Conservation (phyloP, 2,113 vertebrate species). For the Notechis scutatus region DNA sequence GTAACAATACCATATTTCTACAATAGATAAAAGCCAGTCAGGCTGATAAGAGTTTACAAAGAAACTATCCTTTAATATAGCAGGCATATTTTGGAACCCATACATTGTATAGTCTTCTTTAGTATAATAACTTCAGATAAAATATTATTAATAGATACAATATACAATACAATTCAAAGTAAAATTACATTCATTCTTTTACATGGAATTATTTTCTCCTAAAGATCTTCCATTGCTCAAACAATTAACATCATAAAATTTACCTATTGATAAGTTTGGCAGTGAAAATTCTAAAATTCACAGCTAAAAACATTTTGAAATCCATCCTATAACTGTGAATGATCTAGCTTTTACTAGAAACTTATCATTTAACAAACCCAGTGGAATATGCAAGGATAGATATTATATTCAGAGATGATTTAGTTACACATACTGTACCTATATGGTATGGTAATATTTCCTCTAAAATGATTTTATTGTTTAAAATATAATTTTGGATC, state of each 20-base stretch:
- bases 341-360: not conserved
- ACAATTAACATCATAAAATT: not conserved
- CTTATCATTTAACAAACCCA: not conserved
- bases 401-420: not conserved
- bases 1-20: not conserved
- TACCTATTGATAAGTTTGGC: not conserved
- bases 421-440: not conserved
- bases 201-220: not conserved
- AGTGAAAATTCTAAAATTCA: not conserved
- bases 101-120: not conserved
- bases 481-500: not conserved
- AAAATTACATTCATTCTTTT: not conserved
- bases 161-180: not conserved
- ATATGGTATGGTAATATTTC: not conserved
- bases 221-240: not conserved
- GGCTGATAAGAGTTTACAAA: not conserved
- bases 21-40: not conserved
- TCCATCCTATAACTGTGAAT: not conserved
- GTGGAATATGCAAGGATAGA: not conserved
- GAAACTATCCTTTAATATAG: not conserved
- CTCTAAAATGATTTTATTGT: not conserved
- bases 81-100: not conserved
- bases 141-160: not conserved
- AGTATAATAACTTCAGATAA: not conserved
- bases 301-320: not conserved